Conservation (phyloP, 2,113 vertebrate species). For the Spea bombifrons region DNA sequence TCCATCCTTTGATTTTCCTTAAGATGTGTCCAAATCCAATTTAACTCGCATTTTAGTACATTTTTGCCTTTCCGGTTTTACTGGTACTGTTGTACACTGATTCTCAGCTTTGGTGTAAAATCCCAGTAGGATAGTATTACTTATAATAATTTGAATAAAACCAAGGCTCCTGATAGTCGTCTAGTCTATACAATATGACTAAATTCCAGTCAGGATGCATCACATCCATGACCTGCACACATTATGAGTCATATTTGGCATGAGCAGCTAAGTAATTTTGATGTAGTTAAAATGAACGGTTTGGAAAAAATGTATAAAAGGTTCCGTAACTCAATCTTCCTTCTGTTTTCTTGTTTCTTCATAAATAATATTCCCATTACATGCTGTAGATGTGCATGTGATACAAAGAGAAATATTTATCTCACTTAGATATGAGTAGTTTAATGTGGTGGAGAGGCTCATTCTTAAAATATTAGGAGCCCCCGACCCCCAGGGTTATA, state of each 20-base stretch:
- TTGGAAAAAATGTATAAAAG: constrained; percentile 35
- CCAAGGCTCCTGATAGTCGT: constrained; percentile 12
- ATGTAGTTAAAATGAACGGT: constrained; percentile 33
- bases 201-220: constrained; percentile 35
- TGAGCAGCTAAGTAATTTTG: constrained; percentile 17
- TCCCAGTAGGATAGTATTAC: background rate
- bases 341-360: constrained; percentile 4
- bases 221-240: constrained; percentile 34
- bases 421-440: too few species aligned
- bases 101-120: background rate
- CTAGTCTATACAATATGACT: constrained; percentile 13
- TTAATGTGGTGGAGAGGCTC: too few species aligned
- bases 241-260: constrained; percentile 39
- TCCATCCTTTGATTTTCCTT: too few species aligned
- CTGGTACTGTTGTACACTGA: background rate
- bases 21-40: too few species aligned
- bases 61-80: background rate
- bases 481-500: too few species aligned
- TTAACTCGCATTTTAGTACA: background rate
- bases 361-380: background rate
- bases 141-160: constrained; percentile 13
- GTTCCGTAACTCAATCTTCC: constrained; percentile 16
- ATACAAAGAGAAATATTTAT: too few species aligned
- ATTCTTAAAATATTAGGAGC: too few species aligned
- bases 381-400: too few species aligned